A percentile compares a stretch with the other conserved stretches of the same genome.
phyloP scores from a whole-genome alignment of 2,113 vertebrate genomes.

The Tachuris rubrigastra region DNA sequence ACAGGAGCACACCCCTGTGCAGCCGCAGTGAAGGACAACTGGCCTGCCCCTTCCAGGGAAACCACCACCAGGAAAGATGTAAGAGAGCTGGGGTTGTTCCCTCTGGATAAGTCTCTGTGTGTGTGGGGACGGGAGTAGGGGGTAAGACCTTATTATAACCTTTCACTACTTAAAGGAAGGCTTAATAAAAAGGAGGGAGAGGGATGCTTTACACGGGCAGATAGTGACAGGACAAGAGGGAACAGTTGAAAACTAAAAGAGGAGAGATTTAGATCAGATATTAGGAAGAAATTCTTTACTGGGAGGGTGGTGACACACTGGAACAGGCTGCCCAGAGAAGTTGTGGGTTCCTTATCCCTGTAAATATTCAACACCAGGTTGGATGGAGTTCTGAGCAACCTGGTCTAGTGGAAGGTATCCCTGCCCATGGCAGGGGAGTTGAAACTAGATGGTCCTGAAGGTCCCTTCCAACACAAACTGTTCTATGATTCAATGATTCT shows the following conservation, averaged over 20 bases:
- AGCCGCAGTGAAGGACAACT: fast-evolving
- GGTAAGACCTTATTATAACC: neutral
- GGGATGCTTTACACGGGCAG: neutral
- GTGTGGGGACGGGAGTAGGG: too few relatives aligned
- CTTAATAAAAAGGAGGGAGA: neutral
- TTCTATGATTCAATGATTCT: neutral
- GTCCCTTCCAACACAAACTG: neutral
- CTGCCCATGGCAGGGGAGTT: neutral
- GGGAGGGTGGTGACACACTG: neutral
- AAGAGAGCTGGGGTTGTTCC: neutral
- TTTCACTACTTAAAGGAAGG: neutral
- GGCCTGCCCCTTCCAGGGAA: neutral
- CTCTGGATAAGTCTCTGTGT: neutral
- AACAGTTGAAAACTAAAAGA: neutral
- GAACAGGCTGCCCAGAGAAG: neutral
- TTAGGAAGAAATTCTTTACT: neutral
- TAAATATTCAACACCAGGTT: neutral
- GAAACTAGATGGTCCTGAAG: neutral
- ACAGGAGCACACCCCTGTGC: fast-evolving
- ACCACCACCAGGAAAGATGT: neutral
- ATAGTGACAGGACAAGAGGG: neutral
- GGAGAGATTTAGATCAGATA: neutral
- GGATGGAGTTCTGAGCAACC: neutral
- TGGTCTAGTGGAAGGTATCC: neutral
- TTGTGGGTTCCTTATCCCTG: neutral